These are phyloP conservation scores for Timema podura DNA, from an alignment of 2,888 invertebrate genomes.

Conservation along the genomic window DNA sequence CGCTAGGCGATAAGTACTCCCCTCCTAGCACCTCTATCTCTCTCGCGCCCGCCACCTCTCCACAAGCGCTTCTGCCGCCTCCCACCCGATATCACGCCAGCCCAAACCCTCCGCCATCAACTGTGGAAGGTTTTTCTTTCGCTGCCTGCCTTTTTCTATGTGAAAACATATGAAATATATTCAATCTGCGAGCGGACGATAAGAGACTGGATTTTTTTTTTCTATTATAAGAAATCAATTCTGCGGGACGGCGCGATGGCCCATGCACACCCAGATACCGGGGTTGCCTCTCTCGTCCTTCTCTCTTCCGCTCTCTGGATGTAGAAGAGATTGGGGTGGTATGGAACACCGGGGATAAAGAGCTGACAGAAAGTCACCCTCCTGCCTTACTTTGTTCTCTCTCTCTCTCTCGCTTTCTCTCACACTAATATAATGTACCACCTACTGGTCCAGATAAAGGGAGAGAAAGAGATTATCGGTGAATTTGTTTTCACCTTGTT, in stretches of 20 bases:
- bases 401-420: no score
- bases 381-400: no score
- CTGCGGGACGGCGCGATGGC: slow-evolving; percentile 27
- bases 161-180: slow-evolving; percentile 63
- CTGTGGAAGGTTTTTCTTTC: slow-evolving; percentile 13
- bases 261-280: slow-evolving; percentile 23
- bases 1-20: slow-evolving; percentile 34
- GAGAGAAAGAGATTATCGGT: no score
- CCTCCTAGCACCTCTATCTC: slow-evolving; percentile 18
- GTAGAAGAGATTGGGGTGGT: not conserved
- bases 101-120: slow-evolving; percentile 16
- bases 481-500: no score
- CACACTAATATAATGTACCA: no score
- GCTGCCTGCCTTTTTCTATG: slow-evolving; percentile 40
- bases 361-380: slow-evolving; percentile 10
- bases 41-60: slow-evolving; percentile 34
- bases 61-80: slow-evolving; percentile 34
- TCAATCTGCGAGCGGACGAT: slow-evolving; percentile 63
- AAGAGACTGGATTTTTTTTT: slow-evolving; percentile 44
- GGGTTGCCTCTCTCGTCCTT: not conserved
- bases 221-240: slow-evolving; percentile 43
- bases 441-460: no score
- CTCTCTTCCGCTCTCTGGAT: slow-evolving; percentile 1
- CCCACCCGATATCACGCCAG: slow-evolving; percentile 25
- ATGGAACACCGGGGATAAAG: not conserved